These are phyloP conservation scores for Drosophila virilis DNA, from an alignment of 1,140 invertebrate species.

Conservation along the genomic window DNA sequence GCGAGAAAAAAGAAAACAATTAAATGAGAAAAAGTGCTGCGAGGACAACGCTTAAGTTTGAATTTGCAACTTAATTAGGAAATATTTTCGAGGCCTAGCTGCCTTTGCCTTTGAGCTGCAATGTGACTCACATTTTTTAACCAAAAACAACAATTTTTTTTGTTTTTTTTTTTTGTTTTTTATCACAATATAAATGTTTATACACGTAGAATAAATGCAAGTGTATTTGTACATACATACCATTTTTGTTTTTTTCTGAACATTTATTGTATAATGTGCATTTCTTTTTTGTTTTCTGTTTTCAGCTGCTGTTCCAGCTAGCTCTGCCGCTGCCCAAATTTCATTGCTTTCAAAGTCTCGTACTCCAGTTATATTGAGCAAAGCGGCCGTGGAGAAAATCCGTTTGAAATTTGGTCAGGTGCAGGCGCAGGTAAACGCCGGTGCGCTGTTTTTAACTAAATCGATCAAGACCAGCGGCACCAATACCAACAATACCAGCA, in stretches of 20 bases:
- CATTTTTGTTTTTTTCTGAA: constrained; percentile 6
- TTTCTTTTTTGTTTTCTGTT: background rate
- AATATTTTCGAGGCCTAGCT: background rate
- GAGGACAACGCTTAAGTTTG: constrained; percentile 7
- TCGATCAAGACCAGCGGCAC: constrained; percentile 6
- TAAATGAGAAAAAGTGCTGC: constrained; percentile 8
- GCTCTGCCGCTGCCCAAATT: constrained; percentile 35
- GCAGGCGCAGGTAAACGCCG: constrained; percentile 53
- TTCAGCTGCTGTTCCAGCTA: constrained; percentile 20
- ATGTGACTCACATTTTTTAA: constrained; percentile 1
- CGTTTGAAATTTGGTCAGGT: constrained; percentile 60
- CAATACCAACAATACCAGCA: constrained; percentile 27
- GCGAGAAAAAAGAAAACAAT: constrained; percentile 17
- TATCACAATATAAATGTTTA: constrained; percentile 10
- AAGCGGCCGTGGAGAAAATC: constrained; percentile 63
- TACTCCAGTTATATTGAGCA: constrained; percentile 62
- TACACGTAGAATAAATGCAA: background rate
- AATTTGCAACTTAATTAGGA: background rate
- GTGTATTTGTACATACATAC: background rate
- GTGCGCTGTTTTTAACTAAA: constrained; percentile 50
- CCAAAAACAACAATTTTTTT: constrained; percentile 7
- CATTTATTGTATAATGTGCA: constrained; percentile 3
- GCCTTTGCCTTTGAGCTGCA: background rate
- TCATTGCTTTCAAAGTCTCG: constrained; percentile 56
- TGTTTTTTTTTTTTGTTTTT: too few relatives aligned